Conservation (phyloP, 2,113 vertebrate species). For the Passer montanus region DNA sequence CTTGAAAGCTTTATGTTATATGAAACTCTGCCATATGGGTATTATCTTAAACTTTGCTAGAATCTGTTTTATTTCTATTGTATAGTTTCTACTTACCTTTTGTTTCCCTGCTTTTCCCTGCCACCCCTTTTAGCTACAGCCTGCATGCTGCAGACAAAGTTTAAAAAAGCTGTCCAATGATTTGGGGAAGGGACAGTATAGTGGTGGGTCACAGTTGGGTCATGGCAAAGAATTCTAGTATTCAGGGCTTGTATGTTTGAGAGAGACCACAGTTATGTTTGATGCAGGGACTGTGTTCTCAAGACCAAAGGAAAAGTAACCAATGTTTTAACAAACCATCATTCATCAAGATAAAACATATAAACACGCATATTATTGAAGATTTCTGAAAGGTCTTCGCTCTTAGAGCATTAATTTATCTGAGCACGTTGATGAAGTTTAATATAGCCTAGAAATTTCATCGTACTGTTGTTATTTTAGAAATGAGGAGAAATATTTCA, state of each 20-base stretch:
- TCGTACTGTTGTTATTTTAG: background rate
- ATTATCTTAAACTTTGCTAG: background rate
- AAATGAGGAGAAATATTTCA: background rate
- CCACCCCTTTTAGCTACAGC: background rate
- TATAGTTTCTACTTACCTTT: background rate
- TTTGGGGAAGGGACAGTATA: background rate
- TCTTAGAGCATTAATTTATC: background rate
- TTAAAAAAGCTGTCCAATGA: background rate
- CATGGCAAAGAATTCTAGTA: background rate
- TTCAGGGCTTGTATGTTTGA: background rate
- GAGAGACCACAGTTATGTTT: background rate
- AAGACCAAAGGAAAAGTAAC: background rate
- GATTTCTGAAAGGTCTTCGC: background rate
- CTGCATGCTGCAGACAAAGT: background rate
- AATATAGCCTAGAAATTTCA: background rate
- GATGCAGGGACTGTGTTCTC: background rate
- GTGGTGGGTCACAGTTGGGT: background rate
- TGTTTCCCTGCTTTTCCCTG: background rate
- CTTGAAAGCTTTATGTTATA: background rate
- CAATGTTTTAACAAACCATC: background rate
- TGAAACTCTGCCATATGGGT: background rate
- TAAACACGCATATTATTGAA: background rate
- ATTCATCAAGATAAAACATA: background rate
- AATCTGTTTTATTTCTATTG: background rate
- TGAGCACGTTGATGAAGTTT: background rate